Conservation (phyloP, 2,113 vertebrate species). For the Leptobrachium ailaonicum region DNA sequence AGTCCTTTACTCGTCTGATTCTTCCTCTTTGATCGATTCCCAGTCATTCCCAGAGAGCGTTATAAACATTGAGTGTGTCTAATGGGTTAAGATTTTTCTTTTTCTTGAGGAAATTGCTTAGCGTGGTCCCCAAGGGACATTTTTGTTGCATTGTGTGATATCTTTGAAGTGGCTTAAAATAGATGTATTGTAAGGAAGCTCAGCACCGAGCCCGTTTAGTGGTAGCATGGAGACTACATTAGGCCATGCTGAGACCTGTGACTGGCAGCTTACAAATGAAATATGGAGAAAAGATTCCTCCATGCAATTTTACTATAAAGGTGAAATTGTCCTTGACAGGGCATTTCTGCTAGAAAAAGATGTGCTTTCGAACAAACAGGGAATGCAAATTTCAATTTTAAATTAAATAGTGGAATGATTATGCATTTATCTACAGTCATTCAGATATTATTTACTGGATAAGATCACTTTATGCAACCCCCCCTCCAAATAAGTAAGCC, state of each 20-base stretch:
- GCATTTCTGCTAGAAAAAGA: constrained; percentile 27
- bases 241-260: constrained; percentile 29
- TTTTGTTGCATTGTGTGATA: constrained; percentile 27
- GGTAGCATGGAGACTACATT: constrained; percentile 10
- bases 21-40: background rate
- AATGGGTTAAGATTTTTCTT: constrained; percentile 19
- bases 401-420: constrained; percentile 8
- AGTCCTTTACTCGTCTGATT: background rate
- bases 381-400: constrained; percentile 19
- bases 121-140: constrained; percentile 6
- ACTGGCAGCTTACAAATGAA: constrained; percentile 44
- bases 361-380: constrained; percentile 21
- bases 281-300: constrained; percentile 27
- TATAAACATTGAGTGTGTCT: background rate
- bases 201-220: constrained; percentile 27
- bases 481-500: too few species aligned
- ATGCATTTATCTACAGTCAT: too few species aligned
- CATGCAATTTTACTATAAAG: constrained; percentile 38
- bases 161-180: constrained; percentile 41
- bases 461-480: too few species aligned
- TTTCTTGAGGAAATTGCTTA: constrained; percentile 24
- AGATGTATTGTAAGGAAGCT: constrained; percentile 42
- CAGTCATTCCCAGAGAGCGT: background rate
- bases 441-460: too few species aligned
- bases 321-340: constrained; percentile 40